phyloP scores from a whole-genome alignment of 2,797 vertebrate genomes.

The Molossus molossus region DNA sequence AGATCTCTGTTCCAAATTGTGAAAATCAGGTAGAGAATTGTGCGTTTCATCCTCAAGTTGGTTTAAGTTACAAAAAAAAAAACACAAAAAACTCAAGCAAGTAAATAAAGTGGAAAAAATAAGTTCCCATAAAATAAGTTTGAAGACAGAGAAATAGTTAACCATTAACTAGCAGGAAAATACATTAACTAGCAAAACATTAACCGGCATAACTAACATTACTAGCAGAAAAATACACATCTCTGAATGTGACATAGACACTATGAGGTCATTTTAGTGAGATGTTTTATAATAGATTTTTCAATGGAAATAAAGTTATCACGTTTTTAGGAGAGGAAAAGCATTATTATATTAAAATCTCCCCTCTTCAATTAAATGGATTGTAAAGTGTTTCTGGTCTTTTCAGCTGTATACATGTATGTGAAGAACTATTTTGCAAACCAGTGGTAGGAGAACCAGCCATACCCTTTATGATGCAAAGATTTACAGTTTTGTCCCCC shows the following conservation, averaged over 20 bases:
- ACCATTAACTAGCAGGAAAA: neutral
- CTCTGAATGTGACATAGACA: neutral
- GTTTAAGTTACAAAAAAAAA: neutral
- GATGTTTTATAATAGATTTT: neutral
- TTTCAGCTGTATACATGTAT: neutral
- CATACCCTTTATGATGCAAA: neutral
- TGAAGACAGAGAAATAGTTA: neutral
- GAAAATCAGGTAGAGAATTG: conserved; percentile 39
- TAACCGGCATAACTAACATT: neutral
- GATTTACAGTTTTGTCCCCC: neutral
- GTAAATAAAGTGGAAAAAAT: neutral
- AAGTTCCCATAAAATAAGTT: neutral
- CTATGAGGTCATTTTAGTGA: neutral
- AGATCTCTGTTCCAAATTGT: neutral
- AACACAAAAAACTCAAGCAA: neutral
- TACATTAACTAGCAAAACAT: neutral
- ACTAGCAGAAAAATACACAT: neutral
- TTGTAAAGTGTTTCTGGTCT: neutral
- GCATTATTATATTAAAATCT: neutral
- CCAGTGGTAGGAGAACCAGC: neutral
- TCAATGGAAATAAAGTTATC: conserved; percentile 20
- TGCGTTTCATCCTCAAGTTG: neutral
- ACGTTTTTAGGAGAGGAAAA: neutral
- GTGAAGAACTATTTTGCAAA: neutral
- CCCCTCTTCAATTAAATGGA: neutral